These are phyloP conservation scores for Mastomys natalensis DNA, from an alignment of 2,113 vertebrate genomes.

Conservation along the genomic window DNA sequence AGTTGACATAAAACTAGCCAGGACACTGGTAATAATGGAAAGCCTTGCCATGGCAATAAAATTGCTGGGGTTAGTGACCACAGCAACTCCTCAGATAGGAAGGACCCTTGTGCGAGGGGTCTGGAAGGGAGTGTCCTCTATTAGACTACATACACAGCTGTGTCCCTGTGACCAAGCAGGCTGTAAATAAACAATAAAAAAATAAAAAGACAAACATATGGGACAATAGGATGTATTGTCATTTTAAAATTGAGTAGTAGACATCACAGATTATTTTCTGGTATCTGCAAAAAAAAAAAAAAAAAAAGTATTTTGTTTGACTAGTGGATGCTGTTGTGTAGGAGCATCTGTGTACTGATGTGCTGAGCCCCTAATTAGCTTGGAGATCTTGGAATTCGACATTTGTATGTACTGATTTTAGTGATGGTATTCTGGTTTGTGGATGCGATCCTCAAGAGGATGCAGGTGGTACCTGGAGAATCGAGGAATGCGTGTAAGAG, in stretches of 20 bases:
- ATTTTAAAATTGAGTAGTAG: constrained; percentile 5
- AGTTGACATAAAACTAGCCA: neutral
- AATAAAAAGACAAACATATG: neutral
- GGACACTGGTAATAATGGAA: neutral
- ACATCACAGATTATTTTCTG: neutral
- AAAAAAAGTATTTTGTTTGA: too few relatives aligned
- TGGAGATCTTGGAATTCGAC: neutral
- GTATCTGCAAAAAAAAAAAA: neutral
- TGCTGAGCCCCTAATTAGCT: neutral
- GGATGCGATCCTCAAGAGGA: neutral
- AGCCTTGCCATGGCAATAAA: neutral
- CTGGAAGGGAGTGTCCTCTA: neutral
- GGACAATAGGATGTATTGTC: neutral
- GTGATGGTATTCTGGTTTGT: constrained; percentile 1
- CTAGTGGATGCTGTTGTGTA: neutral
- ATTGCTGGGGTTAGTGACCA: neutral
- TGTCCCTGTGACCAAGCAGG: neutral
- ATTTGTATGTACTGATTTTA: constrained; percentile 25
- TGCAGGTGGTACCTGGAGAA: neutral
- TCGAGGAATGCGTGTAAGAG: neutral
- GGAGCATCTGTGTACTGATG: neutral
- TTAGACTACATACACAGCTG: neutral
- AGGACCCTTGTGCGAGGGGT: neutral
- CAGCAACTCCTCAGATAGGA: neutral
- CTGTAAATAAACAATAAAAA: neutral